These are phyloP conservation scores for Cantharis flavilabris DNA, from an alignment of 2,888 invertebrate genomes.

Conservation along the genomic window DNA sequence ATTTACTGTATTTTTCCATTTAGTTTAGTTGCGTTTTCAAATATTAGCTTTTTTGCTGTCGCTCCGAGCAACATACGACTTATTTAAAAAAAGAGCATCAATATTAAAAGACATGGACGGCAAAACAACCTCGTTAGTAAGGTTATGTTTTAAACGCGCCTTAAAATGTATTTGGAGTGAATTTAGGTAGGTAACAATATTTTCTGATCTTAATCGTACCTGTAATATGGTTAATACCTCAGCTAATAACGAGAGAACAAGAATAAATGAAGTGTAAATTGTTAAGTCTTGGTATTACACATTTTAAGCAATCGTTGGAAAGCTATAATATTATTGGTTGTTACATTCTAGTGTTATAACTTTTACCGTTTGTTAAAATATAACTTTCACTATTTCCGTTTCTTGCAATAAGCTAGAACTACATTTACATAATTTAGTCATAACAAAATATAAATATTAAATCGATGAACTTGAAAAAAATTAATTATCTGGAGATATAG, in stretches of 20 bases:
- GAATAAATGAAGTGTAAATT: background rate
- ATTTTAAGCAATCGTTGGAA: background rate
- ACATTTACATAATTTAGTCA: background rate
- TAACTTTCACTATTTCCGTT: constrained; percentile 16
- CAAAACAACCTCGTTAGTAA: no score
- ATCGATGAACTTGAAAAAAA: background rate
- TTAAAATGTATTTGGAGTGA: no score
- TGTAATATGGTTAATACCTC: background rate
- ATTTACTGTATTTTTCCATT: background rate
- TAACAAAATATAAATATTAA: background rate
- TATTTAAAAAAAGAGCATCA: background rate
- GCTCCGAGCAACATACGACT: background rate
- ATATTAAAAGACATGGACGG: no score
- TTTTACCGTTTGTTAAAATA: constrained; percentile 15
- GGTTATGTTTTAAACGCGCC: no score
- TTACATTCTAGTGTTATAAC: constrained; percentile 9
- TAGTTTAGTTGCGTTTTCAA: background rate
- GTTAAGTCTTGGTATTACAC: background rate
- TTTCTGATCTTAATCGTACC: background rate
- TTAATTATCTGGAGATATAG: background rate
- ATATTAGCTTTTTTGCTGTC: background rate
- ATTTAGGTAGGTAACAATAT: background rate
- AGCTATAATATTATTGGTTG: background rate
- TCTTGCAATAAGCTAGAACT: background rate
- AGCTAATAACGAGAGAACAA: background rate